A percentile compares a stretch with the other conserved stretches of the same genome.
These are phyloP conservation scores for Gerris lacustris DNA, from an alignment of 2,888 invertebrate species.

Conservation along the genomic window DNA sequence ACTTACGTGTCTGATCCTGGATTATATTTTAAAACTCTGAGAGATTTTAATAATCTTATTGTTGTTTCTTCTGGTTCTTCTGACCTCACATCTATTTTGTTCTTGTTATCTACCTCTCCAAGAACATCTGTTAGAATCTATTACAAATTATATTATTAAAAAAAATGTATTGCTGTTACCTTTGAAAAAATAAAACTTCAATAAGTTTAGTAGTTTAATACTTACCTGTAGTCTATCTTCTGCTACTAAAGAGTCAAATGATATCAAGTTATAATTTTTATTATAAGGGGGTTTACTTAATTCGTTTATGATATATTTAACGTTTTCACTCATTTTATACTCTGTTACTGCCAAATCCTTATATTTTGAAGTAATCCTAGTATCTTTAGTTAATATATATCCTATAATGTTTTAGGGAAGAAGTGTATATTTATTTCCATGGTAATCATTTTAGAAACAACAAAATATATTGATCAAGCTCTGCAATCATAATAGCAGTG, in stretches of 20 bases:
- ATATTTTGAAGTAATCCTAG: not conserved
- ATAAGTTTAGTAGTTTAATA: not conserved
- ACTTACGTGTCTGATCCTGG: constrained; percentile 46
- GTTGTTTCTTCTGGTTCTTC: constrained; percentile 66
- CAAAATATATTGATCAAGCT: too few species aligned
- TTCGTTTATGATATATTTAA: constrained; percentile 58
- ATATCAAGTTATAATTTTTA: constrained; percentile 66
- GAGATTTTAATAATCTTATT: constrained; percentile 53
- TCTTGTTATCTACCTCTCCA: constrained; percentile 53
- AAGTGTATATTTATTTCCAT: too few species aligned
- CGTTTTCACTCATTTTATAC: constrained; percentile 48
- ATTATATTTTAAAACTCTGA: constrained; percentile 67
- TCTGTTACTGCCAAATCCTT: too few species aligned
- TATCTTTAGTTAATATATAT: too few species aligned
- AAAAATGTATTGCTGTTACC: not conserved
- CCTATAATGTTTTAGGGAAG: too few species aligned
- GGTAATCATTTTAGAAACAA: too few species aligned
- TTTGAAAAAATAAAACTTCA: not conserved
- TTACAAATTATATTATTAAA: constrained; percentile 15
- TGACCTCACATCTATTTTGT: constrained; percentile 58
- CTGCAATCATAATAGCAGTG: too few species aligned
- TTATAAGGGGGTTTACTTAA: constrained; percentile 58
- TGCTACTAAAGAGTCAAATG: constrained; percentile 66
- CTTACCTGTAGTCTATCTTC: constrained; percentile 57
- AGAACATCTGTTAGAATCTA: constrained; percentile 61